Conservation (phyloP, 1,140 invertebrate species). For the Drosophila murphyi region DNA sequence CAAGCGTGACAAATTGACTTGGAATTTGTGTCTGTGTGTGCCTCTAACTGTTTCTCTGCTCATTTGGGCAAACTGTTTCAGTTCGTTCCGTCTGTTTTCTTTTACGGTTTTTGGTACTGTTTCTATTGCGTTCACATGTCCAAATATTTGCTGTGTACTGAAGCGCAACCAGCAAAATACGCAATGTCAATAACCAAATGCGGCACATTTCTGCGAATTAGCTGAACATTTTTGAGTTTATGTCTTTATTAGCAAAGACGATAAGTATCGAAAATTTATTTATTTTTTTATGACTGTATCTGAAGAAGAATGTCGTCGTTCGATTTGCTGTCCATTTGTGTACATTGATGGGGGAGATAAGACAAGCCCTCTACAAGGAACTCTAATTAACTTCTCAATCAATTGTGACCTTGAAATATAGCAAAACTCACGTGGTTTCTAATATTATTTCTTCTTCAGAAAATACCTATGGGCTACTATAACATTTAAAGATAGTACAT, state of each 20-base stretch:
- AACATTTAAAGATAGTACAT: no score
- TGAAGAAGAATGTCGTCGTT: slow-evolving; percentile 24
- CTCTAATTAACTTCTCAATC: slow-evolving; percentile 38
- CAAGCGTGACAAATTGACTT: slow-evolving; percentile 71
- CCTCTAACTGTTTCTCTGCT: slow-evolving; percentile 27
- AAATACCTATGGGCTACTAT: no score
- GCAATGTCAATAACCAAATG: slow-evolving; percentile 11
- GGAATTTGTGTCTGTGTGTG: slow-evolving; percentile 53
- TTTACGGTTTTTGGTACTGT: slow-evolving; percentile 2
- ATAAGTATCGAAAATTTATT: slow-evolving; percentile 57
- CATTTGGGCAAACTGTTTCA: slow-evolving; percentile 13
- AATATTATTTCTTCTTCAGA: background rate
- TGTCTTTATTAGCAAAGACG: slow-evolving; percentile 67
- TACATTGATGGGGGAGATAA: slow-evolving; percentile 47
- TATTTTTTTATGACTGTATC: slow-evolving; percentile 18
- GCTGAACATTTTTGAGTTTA: slow-evolving; percentile 56
- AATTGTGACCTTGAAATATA: slow-evolving; percentile 34
- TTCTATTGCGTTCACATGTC: background rate
- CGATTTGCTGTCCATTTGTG: slow-evolving; percentile 30
- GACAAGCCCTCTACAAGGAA: slow-evolving; percentile 38
- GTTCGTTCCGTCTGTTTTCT: slow-evolving; percentile 4
- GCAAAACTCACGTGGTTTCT: background rate
- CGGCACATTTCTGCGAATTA: slow-evolving; percentile 56
- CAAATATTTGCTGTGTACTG: slow-evolving; percentile 63
- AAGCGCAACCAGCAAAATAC: slow-evolving; percentile 51